These are phyloP conservation scores for Pristionchus entomophagus DNA, from an alignment of 2,888 invertebrate species.

Conservation along the genomic window DNA sequence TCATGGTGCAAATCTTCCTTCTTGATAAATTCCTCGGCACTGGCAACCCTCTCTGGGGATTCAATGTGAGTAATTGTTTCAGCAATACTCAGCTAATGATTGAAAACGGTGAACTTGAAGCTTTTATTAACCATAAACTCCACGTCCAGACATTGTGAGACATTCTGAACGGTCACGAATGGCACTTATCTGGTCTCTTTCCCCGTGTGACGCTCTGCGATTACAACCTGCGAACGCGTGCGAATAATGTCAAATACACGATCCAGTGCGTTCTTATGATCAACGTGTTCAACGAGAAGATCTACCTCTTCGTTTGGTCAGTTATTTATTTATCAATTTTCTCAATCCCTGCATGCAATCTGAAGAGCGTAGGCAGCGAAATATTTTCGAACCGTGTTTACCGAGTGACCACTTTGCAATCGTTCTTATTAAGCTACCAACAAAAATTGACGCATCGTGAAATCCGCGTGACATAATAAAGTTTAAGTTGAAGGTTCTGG, in stretches of 20 bases:
- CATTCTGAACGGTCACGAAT: constrained; percentile 73
- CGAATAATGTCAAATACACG: constrained; percentile 74
- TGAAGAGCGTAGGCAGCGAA: too few relatives aligned
- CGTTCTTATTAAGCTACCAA: neutral
- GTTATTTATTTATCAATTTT: too few relatives aligned
- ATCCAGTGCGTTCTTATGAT: constrained; percentile 76
- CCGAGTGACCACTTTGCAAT: too few relatives aligned
- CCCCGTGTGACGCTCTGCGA: constrained; percentile 72
- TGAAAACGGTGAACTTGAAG: too few relatives aligned
- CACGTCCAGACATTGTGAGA: constrained; percentile 70
- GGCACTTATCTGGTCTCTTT: constrained; percentile 75
- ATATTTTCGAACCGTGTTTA: too few relatives aligned
- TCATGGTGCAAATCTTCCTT: constrained; percentile 74
- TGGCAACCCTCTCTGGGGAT: constrained; percentile 74
- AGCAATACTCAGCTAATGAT: too few relatives aligned
- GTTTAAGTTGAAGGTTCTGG: constrained; percentile 76
- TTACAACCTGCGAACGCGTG: constrained; percentile 76
- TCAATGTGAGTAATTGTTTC: constrained; percentile 69
- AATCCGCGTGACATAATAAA: neutral
- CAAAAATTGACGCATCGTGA: too few relatives aligned
- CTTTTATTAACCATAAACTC: too few relatives aligned
- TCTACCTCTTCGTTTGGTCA: constrained; percentile 73
- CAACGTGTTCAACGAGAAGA: constrained; percentile 76
- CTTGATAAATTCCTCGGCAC: constrained; percentile 76
- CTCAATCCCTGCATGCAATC: too few relatives aligned